Evolutionary conservation across 1,140 invertebrate species (phyloP), one percentile per base, ranked within the genome.

Genomic region (Anthonomus grandis): DNA sequence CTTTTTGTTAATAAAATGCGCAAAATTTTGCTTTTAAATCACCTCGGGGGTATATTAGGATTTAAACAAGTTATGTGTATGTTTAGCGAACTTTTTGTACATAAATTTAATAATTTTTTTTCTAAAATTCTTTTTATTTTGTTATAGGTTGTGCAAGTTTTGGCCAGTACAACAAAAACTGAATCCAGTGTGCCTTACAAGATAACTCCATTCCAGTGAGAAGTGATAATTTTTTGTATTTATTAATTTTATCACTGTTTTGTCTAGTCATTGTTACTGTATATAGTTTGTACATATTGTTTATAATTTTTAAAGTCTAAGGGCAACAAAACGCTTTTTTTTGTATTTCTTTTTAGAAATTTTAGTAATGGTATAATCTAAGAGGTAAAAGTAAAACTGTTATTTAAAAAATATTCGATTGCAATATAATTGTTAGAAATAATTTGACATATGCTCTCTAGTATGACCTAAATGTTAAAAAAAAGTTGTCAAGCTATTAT

Each of bases 211-310:
- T 64, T 67, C 63, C 63, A 63, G 52, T 54, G 56, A 57, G 42
- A 59, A 68, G 69, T 70, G 69, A 70, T 70, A 66, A 64, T 64
- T 68, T 57, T 59, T 60, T 65, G 62, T 61, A 61, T 63, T 42
- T 42, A 47, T 50, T 59, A 51, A 67, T 57, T 67, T 61, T 67
- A 64, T 60, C 53, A 62, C 59, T 65, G 60, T 66, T 67, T 62
- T 53, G 61, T 70, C 69, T 70, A 70, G 69, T 70, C 69, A 70
- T 66, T 68, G 63, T 69, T 67, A 62, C 50, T 63, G 50, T 60
- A 59, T 44, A 57, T 58, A 64, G 58, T 41, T 56, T 70, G 65
- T 70, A 70, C 39, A 70, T 69, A 66, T 63, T 65, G 60, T 67
- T 65, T 57, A 57, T 57, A 59, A 54, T 44, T 44, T 50, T 48